A percentile compares a stretch with the other conserved stretches of the same genome.
phyloP scores from a whole-genome alignment of 2,888 invertebrate species.

The Yponomeuta malinellus region DNA sequence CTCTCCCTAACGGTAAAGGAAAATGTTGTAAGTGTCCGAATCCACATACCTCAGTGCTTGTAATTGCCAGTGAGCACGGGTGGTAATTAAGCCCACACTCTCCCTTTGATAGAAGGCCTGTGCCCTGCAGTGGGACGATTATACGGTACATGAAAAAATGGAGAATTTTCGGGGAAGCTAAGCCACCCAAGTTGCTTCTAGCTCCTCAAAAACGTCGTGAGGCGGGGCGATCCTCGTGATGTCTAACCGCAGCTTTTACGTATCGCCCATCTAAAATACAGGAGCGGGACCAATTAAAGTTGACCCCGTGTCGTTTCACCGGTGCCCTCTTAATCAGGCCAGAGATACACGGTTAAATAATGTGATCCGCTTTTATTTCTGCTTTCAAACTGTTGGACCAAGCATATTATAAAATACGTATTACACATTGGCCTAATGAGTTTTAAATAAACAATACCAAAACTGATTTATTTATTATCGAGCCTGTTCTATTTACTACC shows the following conservation, averaged over 20 bases:
- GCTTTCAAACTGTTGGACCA: slow-evolving; percentile 21
- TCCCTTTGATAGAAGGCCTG: too few species aligned
- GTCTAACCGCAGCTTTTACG: slow-evolving; percentile 25
- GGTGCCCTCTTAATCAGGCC: slow-evolving; percentile 70
- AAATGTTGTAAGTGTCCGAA: too few species aligned
- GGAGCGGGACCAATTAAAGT: slow-evolving; percentile 62
- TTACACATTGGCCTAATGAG: neutral
- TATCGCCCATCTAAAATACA: slow-evolving; percentile 59
- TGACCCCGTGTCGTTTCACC: slow-evolving; percentile 60
- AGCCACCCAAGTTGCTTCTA: too few species aligned
- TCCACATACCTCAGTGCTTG: too few species aligned
- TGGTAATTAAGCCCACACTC: too few species aligned
- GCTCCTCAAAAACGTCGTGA: neutral
- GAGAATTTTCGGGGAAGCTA: too few species aligned
- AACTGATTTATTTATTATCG: neutral
- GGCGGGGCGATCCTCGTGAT: slow-evolving; percentile 5
- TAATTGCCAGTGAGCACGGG: too few species aligned
- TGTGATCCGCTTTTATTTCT: slow-evolving; percentile 64
- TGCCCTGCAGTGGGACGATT: too few species aligned
- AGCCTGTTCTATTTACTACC: too few species aligned
- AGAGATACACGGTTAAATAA: slow-evolving; percentile 69
- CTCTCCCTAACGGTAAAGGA: too few species aligned
- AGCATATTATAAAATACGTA: neutral
- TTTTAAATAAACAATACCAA: neutral
- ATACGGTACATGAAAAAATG: too few species aligned